Percentiles rank a stretch among this genome's conserved stretches.
Conservation (phyloP, 2,888 invertebrate species). For the Synergus gifuensis region DNA sequence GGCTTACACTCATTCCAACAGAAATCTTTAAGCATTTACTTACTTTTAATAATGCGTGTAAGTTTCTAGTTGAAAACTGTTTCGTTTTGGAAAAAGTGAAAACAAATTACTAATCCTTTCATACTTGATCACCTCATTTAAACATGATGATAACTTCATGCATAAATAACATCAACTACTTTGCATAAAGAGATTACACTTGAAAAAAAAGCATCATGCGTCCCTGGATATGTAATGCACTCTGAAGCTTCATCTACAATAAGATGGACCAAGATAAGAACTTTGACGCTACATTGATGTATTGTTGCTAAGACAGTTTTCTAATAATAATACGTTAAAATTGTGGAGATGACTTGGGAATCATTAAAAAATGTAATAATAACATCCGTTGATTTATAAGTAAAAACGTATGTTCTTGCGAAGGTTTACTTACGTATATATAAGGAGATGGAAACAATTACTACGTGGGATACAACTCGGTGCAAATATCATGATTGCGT, state of each 20-base stretch:
- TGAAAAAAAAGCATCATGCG: too few species aligned
- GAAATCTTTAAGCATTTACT: slow-evolving; percentile 17
- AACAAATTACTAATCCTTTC: background rate
- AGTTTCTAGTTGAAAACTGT: background rate
- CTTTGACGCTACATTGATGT: too few species aligned
- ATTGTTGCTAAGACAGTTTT: too few species aligned
- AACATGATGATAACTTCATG: background rate
- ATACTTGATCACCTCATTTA: background rate
- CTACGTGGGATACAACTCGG: slow-evolving; percentile 49
- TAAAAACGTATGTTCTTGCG: background rate
- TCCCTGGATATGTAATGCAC: too few species aligned
- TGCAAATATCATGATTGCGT: slow-evolving; percentile 54
- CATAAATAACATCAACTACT: background rate
- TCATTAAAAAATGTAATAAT: background rate
- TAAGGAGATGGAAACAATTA: slow-evolving; percentile 53
- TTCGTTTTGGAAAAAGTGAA: background rate
- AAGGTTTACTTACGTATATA: slow-evolving; percentile 48
- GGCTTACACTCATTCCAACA: background rate
- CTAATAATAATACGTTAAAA: too few species aligned
- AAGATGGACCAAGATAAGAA: too few species aligned
- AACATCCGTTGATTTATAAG: too few species aligned
- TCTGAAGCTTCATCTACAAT: too few species aligned
- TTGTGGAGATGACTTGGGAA: background rate
- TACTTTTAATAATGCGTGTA: background rate
- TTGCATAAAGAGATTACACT: background rate